Base-by-base conservation (phyloP, 2,797 vertebrate species). In the Remorina albescens region DNA sequence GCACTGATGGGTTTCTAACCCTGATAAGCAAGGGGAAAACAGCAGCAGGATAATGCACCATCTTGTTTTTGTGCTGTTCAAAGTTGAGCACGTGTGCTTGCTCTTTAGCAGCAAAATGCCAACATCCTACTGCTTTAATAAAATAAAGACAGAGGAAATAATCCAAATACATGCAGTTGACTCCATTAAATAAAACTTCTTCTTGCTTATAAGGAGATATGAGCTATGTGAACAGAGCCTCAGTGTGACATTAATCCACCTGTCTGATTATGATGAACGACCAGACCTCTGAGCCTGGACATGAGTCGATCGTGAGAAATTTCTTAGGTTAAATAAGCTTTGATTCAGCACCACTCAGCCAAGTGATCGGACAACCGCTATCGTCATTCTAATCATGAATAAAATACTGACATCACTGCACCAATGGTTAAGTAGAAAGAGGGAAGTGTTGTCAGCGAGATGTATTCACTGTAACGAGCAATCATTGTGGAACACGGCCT, bases 1-100 rank as follows among this genome's bases (percentile, higher is more conserved):
- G 50, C 56, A 34, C 12, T 53, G 81, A 71, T 76, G 18, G 61
- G 18, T 72, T 60, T 80, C 37, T 62, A 71, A 76, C 58, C 57
- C 39, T 56, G 39, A n/a, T 30, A 66, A 78, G 56, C 9, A 60
- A 70, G 62, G 34, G 23, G 25, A 71, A 67, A 28, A 5, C 23
- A 63, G 66, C 54, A 25, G 19, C 55, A 57, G 61, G 46, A 46
- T 71, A 63, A 46, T 74, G 23, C 15, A 26, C 12, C 37, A 34
- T 51, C 41, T 67, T 16, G 30, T 47, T 25, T 46, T 34, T 55
- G 37, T 42, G 67, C 4, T 13, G 8, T 34, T 13, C 21, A 55
- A 51, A 36, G 50, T 4, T 72, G 28, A 71, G 66, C 23, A 69
- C 62, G 25, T 65, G 70, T 28, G 44, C 46, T 32, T 54, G 62